Evolutionary conservation across 2,797 vertebrate species (phyloP), one percentile per base, ranked within the genome.

Genomic region (Ceryle rudis): DNA sequence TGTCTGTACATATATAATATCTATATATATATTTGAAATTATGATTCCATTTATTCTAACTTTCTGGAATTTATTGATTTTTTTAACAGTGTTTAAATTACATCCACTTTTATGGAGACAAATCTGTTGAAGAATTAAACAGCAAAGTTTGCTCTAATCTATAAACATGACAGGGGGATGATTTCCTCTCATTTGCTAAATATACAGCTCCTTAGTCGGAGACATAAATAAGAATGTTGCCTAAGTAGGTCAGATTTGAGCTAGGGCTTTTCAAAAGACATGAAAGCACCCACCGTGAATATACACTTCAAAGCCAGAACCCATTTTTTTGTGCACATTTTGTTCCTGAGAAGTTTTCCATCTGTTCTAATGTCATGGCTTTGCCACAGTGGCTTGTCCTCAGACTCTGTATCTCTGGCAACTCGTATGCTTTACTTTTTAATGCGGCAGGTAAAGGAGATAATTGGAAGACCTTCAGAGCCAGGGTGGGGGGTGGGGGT

Each of bases 231-330:
- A 97, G 98, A 97, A 97, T 93, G 88, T 97, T 74, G 95, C 97
- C 96, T 97, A 98, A 98, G 98, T 98, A 98, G 98, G 98, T 98
- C 98, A 98, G 97, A 95, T 97, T 97, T 82, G 97, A 97, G 97
- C 97, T 97, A 55, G 96, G 98, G 97, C 96, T 98, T 97, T 98
- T 97, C 97, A 97, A 97, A 97, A 97, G 97, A 97, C 97, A 98
- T 98, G 97, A 98, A 97, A 98, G 98, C 98, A 94, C 95, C 96
- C 91, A 86, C 96, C 73, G 88, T 97, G 98, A 97, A 98, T 97
- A 97, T 95, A 91, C 93, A 96, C 97, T 98, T 98, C 98, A 98
- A 98, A 98, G 97, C 94, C 97, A 96, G 97, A 95, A 97, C 83
- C 97, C 95, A 73, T 97, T 97, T 97, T 86, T 96, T 96, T 97